Evolutionary conservation across 2,797 vertebrate species (phyloP).

Genomic region (Dendrocincla fuliginosa): DNA sequence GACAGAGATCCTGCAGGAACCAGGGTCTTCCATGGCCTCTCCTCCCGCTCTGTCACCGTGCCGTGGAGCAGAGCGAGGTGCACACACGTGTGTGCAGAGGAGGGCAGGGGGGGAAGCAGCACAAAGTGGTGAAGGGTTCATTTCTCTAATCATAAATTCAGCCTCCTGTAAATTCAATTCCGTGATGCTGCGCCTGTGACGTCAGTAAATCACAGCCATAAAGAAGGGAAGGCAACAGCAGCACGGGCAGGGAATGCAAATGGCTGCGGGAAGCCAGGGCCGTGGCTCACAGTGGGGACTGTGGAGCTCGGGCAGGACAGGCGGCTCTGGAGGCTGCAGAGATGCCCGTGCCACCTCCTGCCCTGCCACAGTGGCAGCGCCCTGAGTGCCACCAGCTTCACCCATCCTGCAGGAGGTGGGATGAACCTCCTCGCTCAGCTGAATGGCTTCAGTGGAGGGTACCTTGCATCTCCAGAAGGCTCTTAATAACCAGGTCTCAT

Average conservation of each 20-base stretch:
- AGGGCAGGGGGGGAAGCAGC: background rate
- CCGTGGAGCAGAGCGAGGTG: background rate
- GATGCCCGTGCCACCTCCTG: background rate
- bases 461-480: background rate
- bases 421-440: background rate
- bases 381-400: background rate
- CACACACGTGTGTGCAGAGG: background rate
- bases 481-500: background rate
- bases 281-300: background rate
- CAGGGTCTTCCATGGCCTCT: fast-evolving
- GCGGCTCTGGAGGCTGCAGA: background rate
- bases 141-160: constrained; percentile 41
- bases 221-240: background rate
- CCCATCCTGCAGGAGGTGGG: background rate
- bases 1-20: background rate
- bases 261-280: background rate
- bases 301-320: background rate
- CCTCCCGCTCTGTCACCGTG: fast-evolving
- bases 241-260: background rate
- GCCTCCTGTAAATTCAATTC: constrained; percentile 7
- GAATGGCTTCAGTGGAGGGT: background rate
- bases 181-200: background rate
- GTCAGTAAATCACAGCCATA: constrained; percentile 8
- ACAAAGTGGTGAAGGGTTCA: background rate
- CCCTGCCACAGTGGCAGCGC: background rate